Conservation (phyloP, 1,140 invertebrate species). For the Ceratina calcarata region DNA sequence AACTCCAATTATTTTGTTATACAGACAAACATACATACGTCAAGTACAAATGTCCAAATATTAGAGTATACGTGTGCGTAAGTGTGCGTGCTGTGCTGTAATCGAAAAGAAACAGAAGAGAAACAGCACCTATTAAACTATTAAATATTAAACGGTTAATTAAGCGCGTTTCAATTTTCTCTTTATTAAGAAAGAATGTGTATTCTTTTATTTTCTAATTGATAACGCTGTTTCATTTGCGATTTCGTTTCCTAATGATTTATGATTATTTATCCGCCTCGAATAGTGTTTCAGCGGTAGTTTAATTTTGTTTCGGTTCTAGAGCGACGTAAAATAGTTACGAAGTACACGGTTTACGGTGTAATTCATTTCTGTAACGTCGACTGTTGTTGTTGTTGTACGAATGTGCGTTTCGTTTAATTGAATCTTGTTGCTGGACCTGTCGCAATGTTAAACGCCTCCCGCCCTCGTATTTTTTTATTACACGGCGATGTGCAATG, state of each 20-base stretch:
- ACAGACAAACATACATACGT: slow-evolving; percentile 63
- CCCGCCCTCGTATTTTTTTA: slow-evolving; percentile 22
- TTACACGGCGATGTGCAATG: slow-evolving; percentile 57
- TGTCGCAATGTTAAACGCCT: slow-evolving; percentile 6
- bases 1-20: slow-evolving; percentile 71
- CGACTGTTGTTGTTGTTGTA: slow-evolving; percentile 61
- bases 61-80: slow-evolving; percentile 58
- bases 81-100: slow-evolving; percentile 47
- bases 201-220: too few relatives aligned
- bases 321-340: background rate
- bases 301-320: background rate
- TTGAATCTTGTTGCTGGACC: slow-evolving; percentile 57
- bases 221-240: too few relatives aligned
- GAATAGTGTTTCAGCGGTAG: too few relatives aligned
- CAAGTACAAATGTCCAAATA: slow-evolving; percentile 72
- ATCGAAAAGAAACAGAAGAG: background rate
- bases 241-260: too few relatives aligned
- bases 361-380: slow-evolving; percentile 36
- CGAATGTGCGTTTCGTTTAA: slow-evolving; percentile 60
- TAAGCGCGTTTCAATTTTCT: too few relatives aligned
- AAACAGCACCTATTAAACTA: background rate
- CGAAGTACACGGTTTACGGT: background rate
- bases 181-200: too few relatives aligned
- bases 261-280: too few relatives aligned
- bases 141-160: too few relatives aligned